phyloP scores from a whole-genome alignment of 64 coral and sea anemone species.

The Montipora sp. region DNA sequence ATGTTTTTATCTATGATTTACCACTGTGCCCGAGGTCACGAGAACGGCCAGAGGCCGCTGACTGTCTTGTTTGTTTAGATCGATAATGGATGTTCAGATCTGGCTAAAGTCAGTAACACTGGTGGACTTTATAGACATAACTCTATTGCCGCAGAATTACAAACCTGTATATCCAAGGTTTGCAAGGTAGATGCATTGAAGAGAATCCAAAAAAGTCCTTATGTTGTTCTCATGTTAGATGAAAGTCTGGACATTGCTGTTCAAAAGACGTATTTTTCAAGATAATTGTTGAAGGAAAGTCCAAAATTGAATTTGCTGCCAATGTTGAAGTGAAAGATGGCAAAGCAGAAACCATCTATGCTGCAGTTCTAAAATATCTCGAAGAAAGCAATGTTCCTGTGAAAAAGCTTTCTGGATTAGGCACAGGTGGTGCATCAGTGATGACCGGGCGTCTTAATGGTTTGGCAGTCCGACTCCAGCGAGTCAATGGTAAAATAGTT shows the following conservation, averaged over 20 bases:
- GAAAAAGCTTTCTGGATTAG: neutral
- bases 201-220: conserved; percentile 15
- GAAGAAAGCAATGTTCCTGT: neutral
- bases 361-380: neutral
- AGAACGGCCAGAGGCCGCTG: no score
- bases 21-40: neutral
- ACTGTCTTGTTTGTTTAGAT: conserved; percentile 28
- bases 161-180: neutral
- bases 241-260: conserved; percentile 59
- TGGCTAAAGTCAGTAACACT: conserved; percentile 15
- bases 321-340: neutral
- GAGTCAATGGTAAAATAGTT: neutral
- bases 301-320: neutral
- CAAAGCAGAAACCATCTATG: neutral
- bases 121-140: conserved; percentile 28
- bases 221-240: conserved; percentile 33
- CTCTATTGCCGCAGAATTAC: conserved; percentile 32
- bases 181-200: neutral
- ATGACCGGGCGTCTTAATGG: neutral
- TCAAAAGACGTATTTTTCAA: conserved; percentile 46
- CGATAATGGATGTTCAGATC: conserved; percentile 6
- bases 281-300: neutral
- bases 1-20: neutral
- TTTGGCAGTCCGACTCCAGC: neutral
- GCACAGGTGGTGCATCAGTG: neutral